Base-by-base conservation (phyloP, 2,888 invertebrate species). In the Ferdinandea cuprea region DNA sequence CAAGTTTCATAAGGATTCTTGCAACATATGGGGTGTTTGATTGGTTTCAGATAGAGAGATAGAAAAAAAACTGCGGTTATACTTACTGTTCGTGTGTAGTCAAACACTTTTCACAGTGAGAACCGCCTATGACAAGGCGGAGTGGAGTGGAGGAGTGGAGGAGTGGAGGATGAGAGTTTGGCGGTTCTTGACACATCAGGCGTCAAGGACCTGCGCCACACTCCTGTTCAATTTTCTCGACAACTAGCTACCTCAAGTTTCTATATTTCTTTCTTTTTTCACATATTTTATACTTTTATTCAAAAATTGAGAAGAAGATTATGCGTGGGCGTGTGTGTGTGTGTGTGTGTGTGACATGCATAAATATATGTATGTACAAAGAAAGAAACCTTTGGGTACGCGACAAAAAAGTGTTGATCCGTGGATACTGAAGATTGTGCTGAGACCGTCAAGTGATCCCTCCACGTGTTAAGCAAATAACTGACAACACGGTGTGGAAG, bases 151-250 rank as follows among this genome's bases (percentile, higher is more conserved):
- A n/a, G n/a, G n/a, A n/a, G n/a, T n/a, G n/a, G n/a, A n/a, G n/a
- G n/a, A n/a, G n/a, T n/a, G n/a, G n/a, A n/a, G 11, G 21, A 19
- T 35, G 2, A 35, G n/a, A 19, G 21, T 44, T 44, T 44, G 46
- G 32, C 21, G 56, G 40, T 54, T 63, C 25, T 66, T 50, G 56
- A 40, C 54, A 61, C 35, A 32, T 42, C 46, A 6, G 28, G 54
- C 46, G 13, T 44, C 37, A 71, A 61, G 63, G n/a, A 54, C 28
- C 54, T 13, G 32, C 61, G 68, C 73, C 59, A 72, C 59, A 66
- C 50, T 73, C 37, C 15, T 65, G 50, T 44, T 66, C 54, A 40
- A 61, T 80, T 54, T 69, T 56, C 50, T n/a, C 56, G 56, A 56
- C 54, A n/a, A n/a, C n/a, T n/a, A n/a, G n/a, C n/a, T n/a, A n/a